Base-by-base conservation (phyloP, 2,888 invertebrate genomes). In the Andrena camellia region DNA sequence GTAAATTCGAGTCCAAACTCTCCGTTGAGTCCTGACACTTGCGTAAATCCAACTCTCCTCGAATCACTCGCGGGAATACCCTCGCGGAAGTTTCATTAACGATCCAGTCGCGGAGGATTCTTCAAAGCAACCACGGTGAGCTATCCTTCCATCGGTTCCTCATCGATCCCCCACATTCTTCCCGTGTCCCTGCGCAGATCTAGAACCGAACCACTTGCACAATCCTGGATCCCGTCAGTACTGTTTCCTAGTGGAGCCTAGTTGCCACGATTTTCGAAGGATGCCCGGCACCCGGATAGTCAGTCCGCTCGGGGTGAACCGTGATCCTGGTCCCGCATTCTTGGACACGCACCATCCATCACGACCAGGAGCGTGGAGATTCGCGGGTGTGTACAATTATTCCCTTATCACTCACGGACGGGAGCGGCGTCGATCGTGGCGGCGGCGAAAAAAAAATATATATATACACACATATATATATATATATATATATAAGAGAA, bases 381-480 rank as follows among this genome's bases (percentile, higher is more conserved):
- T 64, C 50, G 33, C 57, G 67, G 50, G 64, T 33, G 70, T 26
- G 70, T 23, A 63, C 66, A 10, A 86, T 86, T 75, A 50, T 72
- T 80, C 60, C 76, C 71, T 82, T 75, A 73, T 85, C 87, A 87
- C 83, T 87, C 83, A 68, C 75, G 80, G 29, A 20, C 23, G 42
- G 52, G 60, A 35, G 63, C 26, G 54, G 70, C 33, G 71, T 70
- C 57, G 64, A 64, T 75, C 50, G 74, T 75, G 26, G 71, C 62
- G 78, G 52, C 23, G 33, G 26, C 23, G 2, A 33, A 26, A 69
- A 31, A n/a, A 62, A 62, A 59, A 66, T 48, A 68, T 62, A 67
- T 10, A 54, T 54, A 57, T 23, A 23, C 0, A 3, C 42, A 0
- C 42, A 17, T 0, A 42, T 0, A 42, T 42, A 42, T 42, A 31